Evolutionary conservation across 2,113 vertebrate genomes (phyloP), one percentile per base, ranked within the genome.

Genomic region (Halichoeres trimaculatus): DNA sequence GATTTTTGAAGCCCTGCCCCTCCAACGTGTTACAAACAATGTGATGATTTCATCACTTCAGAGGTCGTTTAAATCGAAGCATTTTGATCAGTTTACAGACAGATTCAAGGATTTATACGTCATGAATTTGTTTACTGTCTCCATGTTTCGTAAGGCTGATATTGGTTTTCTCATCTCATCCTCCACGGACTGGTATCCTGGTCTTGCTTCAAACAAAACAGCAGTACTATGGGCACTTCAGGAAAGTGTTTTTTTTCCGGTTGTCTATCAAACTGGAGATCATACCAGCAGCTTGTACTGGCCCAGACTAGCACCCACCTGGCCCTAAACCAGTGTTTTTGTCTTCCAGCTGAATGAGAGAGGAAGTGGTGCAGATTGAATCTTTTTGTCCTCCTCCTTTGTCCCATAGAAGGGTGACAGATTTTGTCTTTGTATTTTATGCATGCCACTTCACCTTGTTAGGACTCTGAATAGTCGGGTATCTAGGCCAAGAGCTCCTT

Each of bases 401-500:
- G 12, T 38, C n/a, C 11, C 34, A 52, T 40, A 24, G 54, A 75
- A 53, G 43, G 30, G 30, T 43, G 57, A 20, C 16, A 24, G 52
- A 60, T 47, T 59, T 55, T 16, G 5, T 54, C 47, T 66, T 51
- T 80, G 60, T 52, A 30, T 58, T 67, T 43, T 26, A 22, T 63
- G 16, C 35, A 10, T 10, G 22, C 57, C 59, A 58, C 56, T 56
- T 71, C 75, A 74, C 66, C 45, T 70, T 79, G 61, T 59, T 43
- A 65, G 43, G 59, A 54, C 58, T 70, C 51, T 70, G 48, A 76
- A 61, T 71, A 74, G 48, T 62, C 55, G 36, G 47, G 50, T 41
- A 48, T 80, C 54, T 83, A 57, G 71, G 84, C 68, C 73, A 84
- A 76, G 54, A 67, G 38, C 52, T 81, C 48, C 57, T 63, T 81